These are phyloP conservation scores for Eumeta japonica DNA, from an alignment of 1,140 invertebrate genomes.

Conservation along the genomic window DNA sequence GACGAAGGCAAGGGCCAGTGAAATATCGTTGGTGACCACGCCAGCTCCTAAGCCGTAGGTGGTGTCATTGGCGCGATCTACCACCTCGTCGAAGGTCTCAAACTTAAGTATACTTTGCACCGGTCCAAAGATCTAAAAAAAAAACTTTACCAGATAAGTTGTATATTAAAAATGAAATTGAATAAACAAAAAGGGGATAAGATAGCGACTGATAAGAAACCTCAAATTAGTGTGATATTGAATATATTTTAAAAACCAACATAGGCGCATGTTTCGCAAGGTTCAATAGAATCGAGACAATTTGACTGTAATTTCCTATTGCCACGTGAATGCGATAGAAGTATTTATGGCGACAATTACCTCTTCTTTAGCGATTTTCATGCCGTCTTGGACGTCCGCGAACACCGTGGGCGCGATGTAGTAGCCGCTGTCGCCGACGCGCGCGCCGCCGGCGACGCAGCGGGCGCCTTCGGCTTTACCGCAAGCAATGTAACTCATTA, in stretches of 20 bases:
- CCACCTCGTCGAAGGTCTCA: conserved; percentile 82
- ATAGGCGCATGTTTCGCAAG: neutral
- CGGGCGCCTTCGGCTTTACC: conserved; percentile 75
- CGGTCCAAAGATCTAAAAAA: conserved; percentile 77
- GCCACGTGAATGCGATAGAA: conserved; percentile 3
- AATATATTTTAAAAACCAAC: no score
- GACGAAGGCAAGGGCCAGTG: conserved; percentile 75
- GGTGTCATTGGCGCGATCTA: conserved; percentile 85
- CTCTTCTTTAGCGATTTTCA: conserved; percentile 80
- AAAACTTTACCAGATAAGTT: no score
- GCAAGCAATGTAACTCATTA: conserved; percentile 66
- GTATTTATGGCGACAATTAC: conserved; percentile 28
- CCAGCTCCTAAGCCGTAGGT: conserved; percentile 87
- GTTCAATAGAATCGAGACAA: neutral
- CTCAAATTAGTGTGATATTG: no score
- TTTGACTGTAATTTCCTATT: neutral
- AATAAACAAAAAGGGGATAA: no score
- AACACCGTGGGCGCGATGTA: conserved; percentile 83
- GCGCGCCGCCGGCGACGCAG: conserved; percentile 67
- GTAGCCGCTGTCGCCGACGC: conserved; percentile 66
- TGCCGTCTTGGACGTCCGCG: conserved; percentile 73
- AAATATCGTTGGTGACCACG: conserved; percentile 83
- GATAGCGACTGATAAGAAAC: no score
- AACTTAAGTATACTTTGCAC: conserved; percentile 91
- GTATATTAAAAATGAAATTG: no score